Evolutionary conservation across 2,888 invertebrate species (phyloP), one percentile per base, ranked within the genome.

Genomic region (Synanthedon formicaeformis): DNA sequence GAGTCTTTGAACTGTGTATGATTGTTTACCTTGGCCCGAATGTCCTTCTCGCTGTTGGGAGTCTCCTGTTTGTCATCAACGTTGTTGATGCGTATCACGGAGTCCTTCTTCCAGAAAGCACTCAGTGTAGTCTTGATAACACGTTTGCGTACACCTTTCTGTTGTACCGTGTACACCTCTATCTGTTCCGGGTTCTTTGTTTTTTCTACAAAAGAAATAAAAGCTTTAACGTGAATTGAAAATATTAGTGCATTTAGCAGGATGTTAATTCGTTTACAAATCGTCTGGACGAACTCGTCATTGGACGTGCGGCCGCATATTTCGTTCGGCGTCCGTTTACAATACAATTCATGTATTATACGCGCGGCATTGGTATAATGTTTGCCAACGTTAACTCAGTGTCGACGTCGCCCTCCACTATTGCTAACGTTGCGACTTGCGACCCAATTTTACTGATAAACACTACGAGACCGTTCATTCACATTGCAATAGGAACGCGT

Each of bases 121-220:
- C 89, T 81, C 69, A 93, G 76, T 58, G 90, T 89, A 62, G 90
- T 89, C 76, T 86, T 89, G 60, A 89, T 78, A 61, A 91, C 89
- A 73, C 91, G 90, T 77, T 90, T 89, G 60, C 90, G 74, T 55
- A 86, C 89, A 73, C 89, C 90, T 75, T 87, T 88, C 69, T 88
- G 87, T 71, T 85, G 85, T 54, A 92, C 88, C 59, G 91, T 90
- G 87, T 89, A 92, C 69, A 92, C 90, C 65, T 91, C 91, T 83
- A 92, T 89, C 82, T 91, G 89, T 77, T 92, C 91, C 73, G 92
- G 90, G 87, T 91, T 90, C 83, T 92, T 91, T 84, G 92, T 92
- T 86, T 92, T 92, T 85, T 92, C 92, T 92, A 85, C 65, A 12
- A 34, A 45, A 45, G 12, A 45, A 45, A 45, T 45, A 45, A 13